Conservation (phyloP, 2,888 invertebrate genomes). For the Apantesis nais region DNA sequence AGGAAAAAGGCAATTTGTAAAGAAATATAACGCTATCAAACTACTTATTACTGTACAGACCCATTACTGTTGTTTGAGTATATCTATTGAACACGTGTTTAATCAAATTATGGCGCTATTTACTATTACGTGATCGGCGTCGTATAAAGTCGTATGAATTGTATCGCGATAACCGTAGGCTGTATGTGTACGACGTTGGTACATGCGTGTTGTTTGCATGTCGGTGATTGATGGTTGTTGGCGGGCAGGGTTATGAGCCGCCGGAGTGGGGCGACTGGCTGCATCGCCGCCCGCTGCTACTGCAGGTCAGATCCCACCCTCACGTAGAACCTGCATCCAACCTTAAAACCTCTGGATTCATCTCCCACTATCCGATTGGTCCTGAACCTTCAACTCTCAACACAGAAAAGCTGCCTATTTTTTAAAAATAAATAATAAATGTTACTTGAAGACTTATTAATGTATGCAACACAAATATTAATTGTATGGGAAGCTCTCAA, state of each 20-base stretch:
- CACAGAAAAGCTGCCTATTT: background rate
- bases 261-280: slow-evolving; percentile 85
- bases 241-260: slow-evolving; percentile 79
- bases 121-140: background rate
- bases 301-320: slow-evolving; percentile 89
- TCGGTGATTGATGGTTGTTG: slow-evolving; percentile 80
- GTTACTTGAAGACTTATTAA: background rate
- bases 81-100: background rate
- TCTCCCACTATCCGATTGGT: slow-evolving; percentile 1
- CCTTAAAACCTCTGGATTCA: slow-evolving; percentile 18
- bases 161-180: slow-evolving; percentile 24
- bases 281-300: slow-evolving; percentile 91
- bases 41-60: background rate
- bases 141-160: slow-evolving; percentile 50
- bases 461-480: background rate
- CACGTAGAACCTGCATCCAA: slow-evolving; percentile 21
- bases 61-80: background rate
- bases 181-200: slow-evolving; percentile 58
- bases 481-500: background rate
- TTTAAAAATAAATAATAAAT: background rate
- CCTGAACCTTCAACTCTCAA: background rate
- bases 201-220: slow-evolving; percentile 82
- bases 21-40: background rate
- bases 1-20: background rate
- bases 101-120: background rate